A percentile compares a stretch with the other conserved stretches of the same genome.
phyloP scores from a whole-genome alignment of 2,888 invertebrate genomes.

The Lissonota sp. region DNA sequence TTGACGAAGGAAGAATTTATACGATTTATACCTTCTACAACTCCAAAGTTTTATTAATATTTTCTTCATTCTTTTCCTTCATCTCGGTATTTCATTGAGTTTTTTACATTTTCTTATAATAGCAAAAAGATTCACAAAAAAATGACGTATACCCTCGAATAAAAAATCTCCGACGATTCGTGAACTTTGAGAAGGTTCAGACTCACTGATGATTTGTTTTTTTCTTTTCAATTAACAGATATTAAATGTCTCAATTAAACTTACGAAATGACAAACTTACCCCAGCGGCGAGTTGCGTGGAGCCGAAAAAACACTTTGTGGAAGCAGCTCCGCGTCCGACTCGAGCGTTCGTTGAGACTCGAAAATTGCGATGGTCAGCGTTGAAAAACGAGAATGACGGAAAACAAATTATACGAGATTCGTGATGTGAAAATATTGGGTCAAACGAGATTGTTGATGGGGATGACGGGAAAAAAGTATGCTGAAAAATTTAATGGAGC shows the following conservation, averaged over 20 bases:
- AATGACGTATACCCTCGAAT: no score
- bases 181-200: no score
- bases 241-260: background rate
- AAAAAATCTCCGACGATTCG: no score
- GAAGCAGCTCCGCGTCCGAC: constrained; percentile 51
- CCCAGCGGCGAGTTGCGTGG: constrained; percentile 60
- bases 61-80: no score
- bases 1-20: no score
- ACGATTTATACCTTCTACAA: no score
- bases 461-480: constrained; percentile 54
- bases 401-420: constrained; percentile 52
- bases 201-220: background rate
- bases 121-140: no score
- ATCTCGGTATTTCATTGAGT: no score
- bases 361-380: constrained; percentile 43
- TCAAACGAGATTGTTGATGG: constrained; percentile 38
- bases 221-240: background rate
- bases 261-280: constrained; percentile 52
- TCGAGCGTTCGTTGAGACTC: constrained; percentile 48
- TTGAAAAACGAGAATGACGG: constrained; percentile 53
- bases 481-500: constrained; percentile 53
- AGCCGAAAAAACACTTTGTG: constrained; percentile 66
- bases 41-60: no score
- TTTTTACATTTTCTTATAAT: no score
- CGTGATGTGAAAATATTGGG: constrained; percentile 57